Evolutionary conservation across 2,888 invertebrate species (phyloP).

Genomic region (Xanthia icteritia): DNA sequence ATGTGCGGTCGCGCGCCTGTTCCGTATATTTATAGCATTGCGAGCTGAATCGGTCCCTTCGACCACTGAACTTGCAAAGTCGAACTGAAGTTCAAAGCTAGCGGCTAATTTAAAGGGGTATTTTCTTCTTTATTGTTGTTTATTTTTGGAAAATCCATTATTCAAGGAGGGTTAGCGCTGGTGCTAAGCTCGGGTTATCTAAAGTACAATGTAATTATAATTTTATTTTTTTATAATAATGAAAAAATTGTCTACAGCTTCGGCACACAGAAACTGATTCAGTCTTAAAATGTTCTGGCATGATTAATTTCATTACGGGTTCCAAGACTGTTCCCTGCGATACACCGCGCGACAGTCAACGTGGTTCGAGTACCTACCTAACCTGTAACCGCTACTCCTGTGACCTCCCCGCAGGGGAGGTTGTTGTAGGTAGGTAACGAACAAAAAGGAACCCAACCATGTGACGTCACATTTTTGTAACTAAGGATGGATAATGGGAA

Average conservation of each 20-base stretch:
- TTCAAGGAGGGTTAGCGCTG: background rate
- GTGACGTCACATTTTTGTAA: conserved; percentile 34
- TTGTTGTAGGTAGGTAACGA: conserved; percentile 9
- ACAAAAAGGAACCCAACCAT: background rate
- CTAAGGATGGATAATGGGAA: conserved; percentile 6
- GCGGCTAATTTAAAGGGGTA: conserved; percentile 44
- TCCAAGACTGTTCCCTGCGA: conserved; percentile 20
- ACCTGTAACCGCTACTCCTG: conserved; percentile 6
- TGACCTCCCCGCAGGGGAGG: conserved; percentile 8
- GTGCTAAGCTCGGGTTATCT: background rate
- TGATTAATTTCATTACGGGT: conserved; percentile 5
- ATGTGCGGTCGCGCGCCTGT: conserved; percentile 81
- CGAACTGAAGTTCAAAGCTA: conserved; percentile 65
- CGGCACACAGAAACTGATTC: background rate
- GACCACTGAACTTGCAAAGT: conserved; percentile 73
- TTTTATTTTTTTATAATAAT: background rate
- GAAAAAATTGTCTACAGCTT: background rate
- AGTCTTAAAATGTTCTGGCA: background rate
- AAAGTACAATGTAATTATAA: background rate
- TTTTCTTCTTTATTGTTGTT: conserved; percentile 29
- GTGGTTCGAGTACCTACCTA: conserved; percentile 4
- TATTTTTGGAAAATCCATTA: conserved; percentile 26
- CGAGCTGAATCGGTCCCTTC: conserved; percentile 75
- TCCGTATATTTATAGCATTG: conserved; percentile 80
- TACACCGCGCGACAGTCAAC: background rate